phyloP scores from a whole-genome alignment of 2,113 vertebrate genomes.

The Erpornis zantholeuca region DNA sequence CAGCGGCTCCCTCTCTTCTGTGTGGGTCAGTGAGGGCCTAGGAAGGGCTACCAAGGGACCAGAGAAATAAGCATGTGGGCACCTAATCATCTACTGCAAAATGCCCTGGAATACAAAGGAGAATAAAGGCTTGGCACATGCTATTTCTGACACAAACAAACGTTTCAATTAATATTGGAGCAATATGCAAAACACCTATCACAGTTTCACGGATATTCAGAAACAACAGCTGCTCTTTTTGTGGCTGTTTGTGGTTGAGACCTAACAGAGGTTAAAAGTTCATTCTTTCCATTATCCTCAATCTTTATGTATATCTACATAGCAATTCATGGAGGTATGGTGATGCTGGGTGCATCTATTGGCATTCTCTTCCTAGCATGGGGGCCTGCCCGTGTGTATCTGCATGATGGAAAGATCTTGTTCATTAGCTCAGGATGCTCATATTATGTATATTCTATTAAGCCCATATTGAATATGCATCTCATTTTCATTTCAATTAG shows the following conservation, averaged over 20 bases:
- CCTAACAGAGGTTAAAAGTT: neutral
- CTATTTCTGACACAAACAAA: neutral
- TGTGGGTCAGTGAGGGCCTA: neutral
- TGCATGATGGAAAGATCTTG: neutral
- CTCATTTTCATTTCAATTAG: slow-evolving; percentile 50
- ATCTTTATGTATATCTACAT: neutral
- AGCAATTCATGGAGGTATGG: neutral
- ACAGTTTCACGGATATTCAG: neutral
- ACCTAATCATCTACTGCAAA: neutral
- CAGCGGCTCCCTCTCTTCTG: neutral
- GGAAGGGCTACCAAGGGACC: neutral
- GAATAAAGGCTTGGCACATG: neutral
- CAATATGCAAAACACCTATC: neutral
- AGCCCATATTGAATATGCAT: slow-evolving; percentile 25
- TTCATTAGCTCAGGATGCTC: slow-evolving; percentile 12
- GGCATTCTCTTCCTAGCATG: neutral
- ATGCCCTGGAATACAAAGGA: neutral
- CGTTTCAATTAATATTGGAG: neutral
- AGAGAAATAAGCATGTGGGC: neutral
- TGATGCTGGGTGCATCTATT: neutral
- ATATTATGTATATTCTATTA: slow-evolving; percentile 22
- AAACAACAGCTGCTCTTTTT: slow-evolving; percentile 14
- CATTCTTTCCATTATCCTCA: neutral
- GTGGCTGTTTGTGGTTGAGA: neutral
- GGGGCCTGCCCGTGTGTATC: neutral